Base-by-base conservation (phyloP, 2,797 vertebrate genomes). In the Lerista edwardsae region DNA sequence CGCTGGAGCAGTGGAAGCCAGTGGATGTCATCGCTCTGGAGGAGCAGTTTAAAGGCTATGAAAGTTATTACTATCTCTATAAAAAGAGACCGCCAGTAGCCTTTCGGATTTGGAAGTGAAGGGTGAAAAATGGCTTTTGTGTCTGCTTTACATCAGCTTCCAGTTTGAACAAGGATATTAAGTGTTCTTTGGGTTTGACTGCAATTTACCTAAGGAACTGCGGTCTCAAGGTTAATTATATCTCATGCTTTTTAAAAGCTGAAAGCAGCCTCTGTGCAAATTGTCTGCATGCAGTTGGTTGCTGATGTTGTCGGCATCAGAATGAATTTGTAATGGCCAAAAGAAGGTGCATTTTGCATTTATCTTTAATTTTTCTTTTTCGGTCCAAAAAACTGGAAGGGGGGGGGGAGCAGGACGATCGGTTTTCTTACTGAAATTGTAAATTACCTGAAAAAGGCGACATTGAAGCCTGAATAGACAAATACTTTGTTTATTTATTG, bases 401-500 rank as follows among this genome's bases (percentile, higher is more conserved):
- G 17, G 64, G 74, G 75, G 41, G 64, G 79, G 31, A 23, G 23
- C 23, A 25, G 29, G 34, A 72, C 0, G 21, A 88, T 92, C 86
- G 91, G 61, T 95, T 96, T 95, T 93, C 79, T 86, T 91, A 93
- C 86, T 93, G 88, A 95, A 95, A 94, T 86, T 90, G 89, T 95
- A 96, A 95, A 95, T 95, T 94, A 92, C 36, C 86, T 86, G n/a
- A 55, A 89, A 92, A 90, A 65, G 76, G 91, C 86, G 83, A 93
- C 93, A 94, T 83, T 61, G 85, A 95, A 95, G 94, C 92, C 93
- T 85, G 91, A 94, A 94, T 93, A 95, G 95, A 95, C 91, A 94
- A 96, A 95, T 93, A 89, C 93, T 96, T 93, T 94, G 94, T 94
- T 96, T 96, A 96, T 96, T 95, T 96, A 96, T 95, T 95, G 91